These are phyloP conservation scores for Acanthococcus lagerstroemiae DNA, from an alignment of 2,888 invertebrate species.

Conservation along the genomic window DNA sequence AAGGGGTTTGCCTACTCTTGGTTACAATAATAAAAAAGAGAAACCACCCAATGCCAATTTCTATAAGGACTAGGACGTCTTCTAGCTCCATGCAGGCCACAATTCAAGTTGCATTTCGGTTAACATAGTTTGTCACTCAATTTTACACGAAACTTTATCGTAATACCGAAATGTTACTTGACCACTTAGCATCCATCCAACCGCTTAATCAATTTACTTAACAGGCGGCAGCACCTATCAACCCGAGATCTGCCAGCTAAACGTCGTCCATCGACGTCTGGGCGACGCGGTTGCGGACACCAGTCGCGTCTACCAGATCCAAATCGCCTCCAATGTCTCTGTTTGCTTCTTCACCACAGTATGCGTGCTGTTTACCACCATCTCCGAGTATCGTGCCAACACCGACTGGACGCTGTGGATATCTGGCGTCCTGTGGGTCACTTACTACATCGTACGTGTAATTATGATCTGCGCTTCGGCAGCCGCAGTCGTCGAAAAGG, in stretches of 20 bases:
- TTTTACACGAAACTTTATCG: not conserved
- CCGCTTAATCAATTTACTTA: not conserved
- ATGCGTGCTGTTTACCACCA: constrained; percentile 31
- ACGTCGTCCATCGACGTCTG: not conserved
- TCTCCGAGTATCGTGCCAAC: constrained; percentile 30
- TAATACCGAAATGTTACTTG: not conserved
- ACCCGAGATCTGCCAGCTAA: no score
- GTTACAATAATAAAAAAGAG: no score
- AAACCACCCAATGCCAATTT: no score
- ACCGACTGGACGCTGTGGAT: constrained; percentile 10
- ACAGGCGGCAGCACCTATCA: no score
- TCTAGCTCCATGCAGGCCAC: no score
- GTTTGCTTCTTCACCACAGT: constrained; percentile 33
- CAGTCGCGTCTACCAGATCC: constrained; percentile 16
- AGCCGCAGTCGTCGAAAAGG: constrained; percentile 6
- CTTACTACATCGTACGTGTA: constrained; percentile 20
- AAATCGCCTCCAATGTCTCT: constrained; percentile 22
- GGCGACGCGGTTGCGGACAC: not conserved
- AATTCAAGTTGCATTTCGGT: no score
- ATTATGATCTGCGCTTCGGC: constrained; percentile 20
- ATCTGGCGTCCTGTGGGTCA: constrained; percentile 25
- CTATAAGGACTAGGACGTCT: no score
- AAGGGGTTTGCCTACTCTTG: no score
- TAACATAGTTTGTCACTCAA: no score
- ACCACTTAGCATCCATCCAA: no score